These are phyloP conservation scores for Delia radicum DNA, from an alignment of 1,140 invertebrate genomes.

Conservation along the genomic window DNA sequence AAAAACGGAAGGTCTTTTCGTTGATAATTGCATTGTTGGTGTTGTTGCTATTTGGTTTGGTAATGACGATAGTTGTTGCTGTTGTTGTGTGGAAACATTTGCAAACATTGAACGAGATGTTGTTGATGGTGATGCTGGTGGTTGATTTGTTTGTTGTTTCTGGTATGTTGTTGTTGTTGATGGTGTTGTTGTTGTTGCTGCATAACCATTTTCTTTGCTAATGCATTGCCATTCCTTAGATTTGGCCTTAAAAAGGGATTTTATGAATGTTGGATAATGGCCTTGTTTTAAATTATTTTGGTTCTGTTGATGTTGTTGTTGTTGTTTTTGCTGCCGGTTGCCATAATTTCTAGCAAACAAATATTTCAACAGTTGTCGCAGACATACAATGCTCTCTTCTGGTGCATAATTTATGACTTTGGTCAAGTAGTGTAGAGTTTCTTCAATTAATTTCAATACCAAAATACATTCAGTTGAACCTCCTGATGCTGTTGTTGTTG, in stretches of 20 bases:
- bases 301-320: neutral
- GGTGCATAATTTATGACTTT: slow-evolving; percentile 70
- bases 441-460: slow-evolving; percentile 64
- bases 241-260: slow-evolving; percentile 47
- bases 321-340: slow-evolving; percentile 41
- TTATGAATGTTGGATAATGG: slow-evolving; percentile 41
- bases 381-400: slow-evolving; percentile 70
- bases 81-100: slow-evolving; percentile 14
- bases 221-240: slow-evolving; percentile 27
- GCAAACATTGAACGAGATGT: neutral
- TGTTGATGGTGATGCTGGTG: neutral
- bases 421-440: slow-evolving; percentile 73
- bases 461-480: slow-evolving; percentile 33
- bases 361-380: slow-evolving; percentile 78
- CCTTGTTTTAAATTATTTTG: slow-evolving; percentile 25
- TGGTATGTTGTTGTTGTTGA: neutral
- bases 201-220: neutral
- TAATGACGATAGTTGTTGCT: slow-evolving; percentile 9
- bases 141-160: neutral
- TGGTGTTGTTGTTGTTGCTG: neutral
- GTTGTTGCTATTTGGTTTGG: too few relatives aligned
- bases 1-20: neutral
- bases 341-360: slow-evolving; percentile 76
- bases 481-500: neutral
- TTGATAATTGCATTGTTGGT: neutral